Conservation (phyloP, 2,113 vertebrate genomes). For the Aix galericulata region DNA sequence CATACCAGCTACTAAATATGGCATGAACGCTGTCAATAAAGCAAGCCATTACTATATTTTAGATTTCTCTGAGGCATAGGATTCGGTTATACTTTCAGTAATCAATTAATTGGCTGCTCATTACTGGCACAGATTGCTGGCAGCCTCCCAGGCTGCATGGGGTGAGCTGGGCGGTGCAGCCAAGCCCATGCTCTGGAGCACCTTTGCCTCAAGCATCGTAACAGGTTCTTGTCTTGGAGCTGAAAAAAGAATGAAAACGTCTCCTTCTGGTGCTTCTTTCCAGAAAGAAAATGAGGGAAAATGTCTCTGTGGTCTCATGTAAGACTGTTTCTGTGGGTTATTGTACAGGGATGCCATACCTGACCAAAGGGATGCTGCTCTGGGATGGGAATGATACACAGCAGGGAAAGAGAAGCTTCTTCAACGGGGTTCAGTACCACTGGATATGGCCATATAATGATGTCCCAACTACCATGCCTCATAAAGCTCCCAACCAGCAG, state of each 20-base stretch:
- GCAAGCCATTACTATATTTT: slow-evolving; percentile 53
- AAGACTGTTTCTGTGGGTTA: fast-evolving
- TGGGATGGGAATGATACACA: fast-evolving
- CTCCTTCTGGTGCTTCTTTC: neutral
- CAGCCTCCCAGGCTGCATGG: neutral
- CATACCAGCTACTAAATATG: slow-evolving; percentile 50
- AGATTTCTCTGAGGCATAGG: slow-evolving; percentile 55
- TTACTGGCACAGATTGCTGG: slow-evolving; percentile 27
- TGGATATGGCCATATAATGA: neutral
- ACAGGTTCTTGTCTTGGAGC: neutral
- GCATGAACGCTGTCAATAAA: slow-evolving; percentile 63
- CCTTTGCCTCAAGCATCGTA: neutral
- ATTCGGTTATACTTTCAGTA: slow-evolving; percentile 61
- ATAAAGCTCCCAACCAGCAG: neutral
- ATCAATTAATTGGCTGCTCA: slow-evolving; percentile 63
- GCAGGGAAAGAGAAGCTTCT: neutral
- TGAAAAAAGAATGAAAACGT: neutral
- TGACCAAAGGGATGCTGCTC: neutral
- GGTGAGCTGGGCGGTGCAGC: neutral
- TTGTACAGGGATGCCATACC: neutral
- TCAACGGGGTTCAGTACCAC: neutral
- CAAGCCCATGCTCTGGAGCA: neutral
- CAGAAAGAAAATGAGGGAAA: neutral
- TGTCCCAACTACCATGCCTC: fast-evolving
- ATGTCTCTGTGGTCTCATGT: neutral